Evolutionary conservation across 2,888 invertebrate species (phyloP).

Genomic region (Marasmarcha lunaedactyla): DNA sequence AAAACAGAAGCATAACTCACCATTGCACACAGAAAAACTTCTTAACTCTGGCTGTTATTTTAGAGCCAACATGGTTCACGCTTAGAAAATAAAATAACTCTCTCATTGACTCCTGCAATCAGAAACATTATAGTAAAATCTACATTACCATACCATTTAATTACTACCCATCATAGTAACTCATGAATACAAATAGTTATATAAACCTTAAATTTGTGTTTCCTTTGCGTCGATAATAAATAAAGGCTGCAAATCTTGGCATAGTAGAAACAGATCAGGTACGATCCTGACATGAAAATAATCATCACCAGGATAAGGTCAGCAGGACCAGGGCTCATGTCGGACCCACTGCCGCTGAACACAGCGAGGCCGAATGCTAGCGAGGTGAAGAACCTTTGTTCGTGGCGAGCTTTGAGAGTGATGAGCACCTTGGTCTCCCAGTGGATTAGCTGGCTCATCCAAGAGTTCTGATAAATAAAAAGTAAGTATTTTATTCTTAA

Average conservation of each 20-base stretch:
- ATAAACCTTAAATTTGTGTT: conserved; percentile 52
- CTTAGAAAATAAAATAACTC: conserved; percentile 58
- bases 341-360: conserved; percentile 43
- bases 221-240: conserved; percentile 40
- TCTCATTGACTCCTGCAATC: conserved; percentile 49
- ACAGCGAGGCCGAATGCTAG: conserved; percentile 44
- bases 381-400: conserved; percentile 32
- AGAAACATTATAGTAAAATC: no score
- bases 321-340: conserved; percentile 32
- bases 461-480: conserved; percentile 31
- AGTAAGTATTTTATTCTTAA: no score
- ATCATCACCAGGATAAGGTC: conserved; percentile 30
- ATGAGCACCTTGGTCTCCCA: conserved; percentile 55
- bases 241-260: conserved; percentile 47
- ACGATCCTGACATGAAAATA: conserved; percentile 37
- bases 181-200: conserved; percentile 9
- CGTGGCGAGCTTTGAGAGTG: conserved; percentile 42
- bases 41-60: conserved; percentile 51
- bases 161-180: neutral
- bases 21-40: conserved; percentile 60
- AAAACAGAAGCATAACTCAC: conserved; percentile 29
- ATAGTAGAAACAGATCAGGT: conserved; percentile 40
- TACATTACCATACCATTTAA: no score
- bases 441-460: conserved; percentile 48
- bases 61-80: conserved; percentile 50